A percentile compares a stretch with the other conserved stretches of the same genome.
phyloP scores from a whole-genome alignment of 2,888 invertebrate genomes.

The Eumacrocentrus americanus region DNA sequence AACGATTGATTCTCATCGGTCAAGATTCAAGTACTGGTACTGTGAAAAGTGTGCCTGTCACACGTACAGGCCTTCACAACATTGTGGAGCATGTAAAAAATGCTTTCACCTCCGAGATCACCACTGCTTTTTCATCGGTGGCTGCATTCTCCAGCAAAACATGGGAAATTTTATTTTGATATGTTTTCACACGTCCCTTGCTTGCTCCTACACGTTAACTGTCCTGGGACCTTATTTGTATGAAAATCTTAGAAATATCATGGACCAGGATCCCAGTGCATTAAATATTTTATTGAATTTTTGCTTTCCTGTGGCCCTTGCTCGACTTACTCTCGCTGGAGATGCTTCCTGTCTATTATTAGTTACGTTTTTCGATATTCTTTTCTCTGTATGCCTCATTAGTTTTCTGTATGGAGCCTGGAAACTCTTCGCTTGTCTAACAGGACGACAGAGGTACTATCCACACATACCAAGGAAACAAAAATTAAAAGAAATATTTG shows the following conservation, averaged over 20 bases:
- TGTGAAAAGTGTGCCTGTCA: slow-evolving; percentile 48
- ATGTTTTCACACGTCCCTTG: slow-evolving; percentile 48
- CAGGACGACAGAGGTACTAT: slow-evolving; percentile 47
- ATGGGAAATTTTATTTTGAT: slow-evolving; percentile 54
- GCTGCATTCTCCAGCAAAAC: slow-evolving; percentile 49
- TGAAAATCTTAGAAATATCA: slow-evolving; percentile 40
- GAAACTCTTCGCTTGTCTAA: slow-evolving; percentile 46
- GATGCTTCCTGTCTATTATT: slow-evolving; percentile 44
- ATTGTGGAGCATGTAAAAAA: slow-evolving; percentile 47
- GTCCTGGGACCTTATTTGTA: slow-evolving; percentile 47
- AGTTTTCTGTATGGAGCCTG: slow-evolving; percentile 46
- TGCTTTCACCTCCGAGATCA: slow-evolving; percentile 52
- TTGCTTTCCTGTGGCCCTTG: slow-evolving; percentile 49
- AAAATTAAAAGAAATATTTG: slow-evolving; percentile 46
- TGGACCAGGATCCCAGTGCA: slow-evolving; percentile 32
- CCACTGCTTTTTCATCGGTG: slow-evolving; percentile 52
- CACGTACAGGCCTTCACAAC: slow-evolving; percentile 46
- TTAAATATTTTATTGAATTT: slow-evolving; percentile 46
- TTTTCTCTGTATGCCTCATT: slow-evolving; percentile 45
- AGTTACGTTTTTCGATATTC: slow-evolving; percentile 44
- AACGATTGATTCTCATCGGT: slow-evolving; percentile 10
- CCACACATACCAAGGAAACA: slow-evolving; percentile 39
- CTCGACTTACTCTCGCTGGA: slow-evolving; percentile 38
- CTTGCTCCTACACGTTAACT: slow-evolving; percentile 46
- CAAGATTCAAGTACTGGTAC: slow-evolving; percentile 47